Base-by-base conservation (phyloP, 2,113 vertebrate species). In the Telmatochromis sp. region DNA sequence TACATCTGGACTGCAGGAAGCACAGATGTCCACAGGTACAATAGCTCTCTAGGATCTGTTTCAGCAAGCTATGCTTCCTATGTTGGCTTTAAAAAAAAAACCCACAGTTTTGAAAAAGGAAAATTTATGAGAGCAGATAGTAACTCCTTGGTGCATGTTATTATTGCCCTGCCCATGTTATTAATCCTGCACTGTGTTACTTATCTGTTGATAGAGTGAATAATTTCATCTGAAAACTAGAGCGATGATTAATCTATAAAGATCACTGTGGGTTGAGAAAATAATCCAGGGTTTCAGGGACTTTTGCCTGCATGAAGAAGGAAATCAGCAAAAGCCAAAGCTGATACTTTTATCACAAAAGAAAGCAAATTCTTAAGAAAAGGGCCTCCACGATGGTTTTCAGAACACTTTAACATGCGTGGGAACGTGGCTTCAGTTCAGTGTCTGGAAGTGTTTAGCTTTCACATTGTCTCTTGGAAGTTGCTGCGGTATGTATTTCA, bases 361-460 rank as follows among this genome's bases (percentile, higher is more conserved):
- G 84, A 93, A 88, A 93, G 89, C 95, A 94, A 92, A 92, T 94
- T 94, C 83, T 94, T 92, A 89, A 96, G 60, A 63, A 95, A 96
- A 96, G 96, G 82, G 84, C 85, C 88, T 97, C 95, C 95, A 95
- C 96, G 96, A 97, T 97, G 96, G 97, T 96, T 97, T 97, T 97
- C 96, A 96, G 97, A 97, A 97, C 96, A 97, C 95, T 96, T 97
- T 91, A 97, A 96, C 96, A 94, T 97, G 97, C 97, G 96, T 98
- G 98, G 98, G 97, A 98, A 98, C 96, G 93, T 97, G 97, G 97
- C 97, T 92, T 86, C 83, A 58, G 87, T 97, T 97, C 97, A 97
- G 95, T 53, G 96, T 97, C 97, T 98, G 97, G 97, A 98, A 97
- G 95, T 95, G 95, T 97, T 98, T 97, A 97, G 97, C 96, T 96